Conservation (phyloP, 2,113 vertebrate species). For the Indicator indicator region DNA sequence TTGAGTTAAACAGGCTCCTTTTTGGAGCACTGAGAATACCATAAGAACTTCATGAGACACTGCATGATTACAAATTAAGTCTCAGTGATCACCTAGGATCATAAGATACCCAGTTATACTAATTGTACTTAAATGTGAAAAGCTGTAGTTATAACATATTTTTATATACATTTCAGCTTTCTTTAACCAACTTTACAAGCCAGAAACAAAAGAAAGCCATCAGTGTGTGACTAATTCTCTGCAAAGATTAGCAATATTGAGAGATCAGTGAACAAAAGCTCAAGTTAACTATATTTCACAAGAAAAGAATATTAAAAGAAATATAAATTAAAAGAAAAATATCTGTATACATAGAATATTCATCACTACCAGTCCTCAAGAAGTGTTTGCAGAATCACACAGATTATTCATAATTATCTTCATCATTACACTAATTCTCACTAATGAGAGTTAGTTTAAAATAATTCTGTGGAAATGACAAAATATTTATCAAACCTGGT, state of each 20-base stretch:
- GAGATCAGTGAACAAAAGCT: not conserved
- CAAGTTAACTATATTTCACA: not conserved
- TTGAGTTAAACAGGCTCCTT: not conserved
- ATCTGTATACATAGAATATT: not conserved
- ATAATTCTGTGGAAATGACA: not conserved
- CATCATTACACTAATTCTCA: not conserved
- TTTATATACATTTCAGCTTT: not conserved
- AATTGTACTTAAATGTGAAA: not conserved
- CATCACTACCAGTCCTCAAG: not conserved
- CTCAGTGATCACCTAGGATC: not conserved
- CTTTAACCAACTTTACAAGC: not conserved
- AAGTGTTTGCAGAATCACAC: not conserved
- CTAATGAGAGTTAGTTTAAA: not conserved
- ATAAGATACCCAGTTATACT: not conserved
- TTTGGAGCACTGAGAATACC: not conserved
- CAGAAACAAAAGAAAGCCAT: not conserved
- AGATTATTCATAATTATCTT: not conserved
- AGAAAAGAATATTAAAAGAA: no score
- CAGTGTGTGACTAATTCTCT: not conserved
- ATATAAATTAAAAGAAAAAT: not conserved
- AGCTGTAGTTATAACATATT: not conserved
- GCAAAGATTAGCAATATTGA: not conserved
- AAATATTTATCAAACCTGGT: conserved; percentile 41
- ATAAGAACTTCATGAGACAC: not conserved
- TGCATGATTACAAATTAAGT: not conserved